Percentiles rank a stretch among this genome's conserved stretches.
Evolutionary conservation across 23 tunicate genomes (phyloP).

Genomic region (Oikopleura albicans): DNA sequence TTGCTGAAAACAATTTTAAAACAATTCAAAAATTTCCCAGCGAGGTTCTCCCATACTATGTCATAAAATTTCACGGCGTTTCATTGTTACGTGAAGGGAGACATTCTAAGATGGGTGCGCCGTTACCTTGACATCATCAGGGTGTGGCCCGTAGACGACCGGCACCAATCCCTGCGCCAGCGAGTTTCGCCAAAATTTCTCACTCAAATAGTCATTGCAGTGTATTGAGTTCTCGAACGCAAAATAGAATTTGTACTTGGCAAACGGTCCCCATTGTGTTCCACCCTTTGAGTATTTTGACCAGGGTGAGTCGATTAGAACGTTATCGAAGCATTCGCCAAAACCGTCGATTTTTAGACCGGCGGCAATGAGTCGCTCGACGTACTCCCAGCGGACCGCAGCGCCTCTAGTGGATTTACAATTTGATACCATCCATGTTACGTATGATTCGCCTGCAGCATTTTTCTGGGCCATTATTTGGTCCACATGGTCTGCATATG

Average conservation of each 20-base stretch:
- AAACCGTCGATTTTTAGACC: not conserved
- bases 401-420: not conserved
- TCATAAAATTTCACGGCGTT: no score
- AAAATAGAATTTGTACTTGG: slow-evolving; percentile 8
- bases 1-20: no score
- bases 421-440: not conserved
- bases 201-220: not conserved
- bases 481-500: not conserved
- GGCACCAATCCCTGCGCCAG: not conserved
- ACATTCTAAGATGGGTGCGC: no score
- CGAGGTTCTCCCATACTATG: no score
- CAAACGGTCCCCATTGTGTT: not conserved
- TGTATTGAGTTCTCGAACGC: slow-evolving; percentile 9
- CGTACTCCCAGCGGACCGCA: not conserved
- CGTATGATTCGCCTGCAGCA: not conserved
- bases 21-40: no score
- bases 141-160: not conserved
- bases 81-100: no score
- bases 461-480: not conserved
- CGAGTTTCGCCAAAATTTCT: slow-evolving; percentile 10
- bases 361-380: not conserved
- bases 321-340: slow-evolving; percentile 10
- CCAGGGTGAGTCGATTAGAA: slow-evolving; percentile 4
- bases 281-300: not conserved
- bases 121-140: slow-evolving; percentile 15